These are phyloP conservation scores for Drosophila arizonae DNA, from an alignment of 1,140 invertebrate genomes.

Conservation along the genomic window DNA sequence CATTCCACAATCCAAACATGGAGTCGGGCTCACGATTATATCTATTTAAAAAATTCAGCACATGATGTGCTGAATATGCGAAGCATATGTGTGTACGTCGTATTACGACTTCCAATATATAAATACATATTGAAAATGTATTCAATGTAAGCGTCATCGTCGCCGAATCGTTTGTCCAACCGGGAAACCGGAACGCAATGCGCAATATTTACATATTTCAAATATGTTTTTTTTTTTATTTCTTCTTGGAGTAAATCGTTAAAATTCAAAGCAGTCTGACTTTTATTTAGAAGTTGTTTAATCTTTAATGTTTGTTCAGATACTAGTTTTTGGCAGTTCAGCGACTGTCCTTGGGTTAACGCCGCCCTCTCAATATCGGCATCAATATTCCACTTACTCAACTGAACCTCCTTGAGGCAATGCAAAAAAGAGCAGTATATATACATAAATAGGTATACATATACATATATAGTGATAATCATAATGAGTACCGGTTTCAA, in stretches of 20 bases:
- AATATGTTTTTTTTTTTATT: constrained; percentile 36
- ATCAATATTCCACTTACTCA: background rate
- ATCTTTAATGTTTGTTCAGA: constrained; percentile 12
- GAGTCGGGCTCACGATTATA: constrained; percentile 21
- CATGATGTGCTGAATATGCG: constrained; percentile 28
- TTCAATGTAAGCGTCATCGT: constrained; percentile 44
- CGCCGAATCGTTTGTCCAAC: constrained; percentile 60
- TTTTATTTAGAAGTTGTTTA: constrained; percentile 2
- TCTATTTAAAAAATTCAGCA: constrained; percentile 37
- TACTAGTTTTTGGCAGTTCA: constrained; percentile 27
- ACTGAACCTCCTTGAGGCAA: constrained; percentile 16
- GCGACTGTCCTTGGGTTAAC: constrained; percentile 21
- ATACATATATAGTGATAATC: constrained; percentile 13
- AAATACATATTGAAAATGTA: constrained; percentile 28
- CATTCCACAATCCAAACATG: constrained; percentile 33
- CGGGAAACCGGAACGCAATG: constrained; percentile 69
- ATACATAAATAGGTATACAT: background rate
- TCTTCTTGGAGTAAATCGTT: constrained; percentile 34
- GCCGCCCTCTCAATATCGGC: background rate
- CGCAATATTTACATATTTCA: constrained; percentile 72
- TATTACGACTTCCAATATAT: background rate
- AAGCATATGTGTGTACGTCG: constrained; percentile 9
- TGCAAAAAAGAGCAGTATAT: background rate
- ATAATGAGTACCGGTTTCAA: constrained; percentile 27
- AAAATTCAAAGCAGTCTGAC: constrained; percentile 40